Base-by-base conservation (phyloP, 2,113 vertebrate genomes). In the Ovibos moschatus region DNA sequence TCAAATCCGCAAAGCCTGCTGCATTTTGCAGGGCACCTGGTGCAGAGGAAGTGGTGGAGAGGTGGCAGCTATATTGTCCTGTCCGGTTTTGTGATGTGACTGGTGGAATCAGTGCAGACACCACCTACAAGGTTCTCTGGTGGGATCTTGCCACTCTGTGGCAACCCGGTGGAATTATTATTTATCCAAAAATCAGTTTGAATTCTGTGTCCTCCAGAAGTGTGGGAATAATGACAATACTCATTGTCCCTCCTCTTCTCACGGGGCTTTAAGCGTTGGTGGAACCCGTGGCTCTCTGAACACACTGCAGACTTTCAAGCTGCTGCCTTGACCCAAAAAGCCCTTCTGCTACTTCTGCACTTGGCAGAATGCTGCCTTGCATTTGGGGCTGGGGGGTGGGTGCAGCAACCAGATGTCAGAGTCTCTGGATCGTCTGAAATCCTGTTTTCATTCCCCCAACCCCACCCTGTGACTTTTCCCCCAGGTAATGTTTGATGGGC, bases 1-100 rank as follows among this genome's bases (percentile, higher is more conserved):
- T 47, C 27, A 45, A 28, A 33, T 50, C 2, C 6, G 2, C 60
- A 13, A 76, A n/a, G 15, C 47, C 15, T 60, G 67, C 15, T 27
- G 30, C 1, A 0, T 28, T 51, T 84, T 0, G 0, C 55, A 55
- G 25, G 58, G 55, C 1, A 0, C n/a, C 53, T 58, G 21, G 8
- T 10, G 17, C 27, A 0, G 2, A 67, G 74, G 57, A 13, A 10
- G 83, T 45, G 43, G 17, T 11, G 13, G 1, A 25, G 40, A 27
- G 45, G 23, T 3, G 36, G 86, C 4, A 1, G 83, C 81, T 67
- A n/a, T 12, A 2, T 17, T 57, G 50, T 16, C 40, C 45, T 33
- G 16, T 28, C 30, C 11, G 23, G 30, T 47, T 36, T 5, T 11
- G 19, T 2, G 53, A 51, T 21, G 5, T 9, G 6, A 43, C n/a